Base-by-base conservation (phyloP, 2,797 vertebrate genomes). In the Oreortyx pictus region DNA sequence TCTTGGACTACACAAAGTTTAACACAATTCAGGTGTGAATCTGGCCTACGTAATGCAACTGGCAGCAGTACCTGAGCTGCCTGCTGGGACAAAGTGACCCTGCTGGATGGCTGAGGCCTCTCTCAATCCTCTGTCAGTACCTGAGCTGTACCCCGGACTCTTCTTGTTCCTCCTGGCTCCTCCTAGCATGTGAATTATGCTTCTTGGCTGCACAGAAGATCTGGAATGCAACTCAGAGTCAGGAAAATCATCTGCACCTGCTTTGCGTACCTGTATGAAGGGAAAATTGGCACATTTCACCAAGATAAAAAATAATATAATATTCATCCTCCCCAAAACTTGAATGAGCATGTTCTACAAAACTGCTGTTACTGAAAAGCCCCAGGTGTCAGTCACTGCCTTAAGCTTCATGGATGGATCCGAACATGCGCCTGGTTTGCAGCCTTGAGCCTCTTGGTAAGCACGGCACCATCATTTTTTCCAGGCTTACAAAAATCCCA, bases 121-220 rank as follows among this genome's bases (percentile, higher is more conserved):
- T 27, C 27, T 41, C 25, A 35, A 29, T 7, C 17, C 17, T 5
- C 7, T 37, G 5, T 11, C 25, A 57, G 25, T 24, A 15, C 31
- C 10, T 6, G 18, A 25, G 3, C 11, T 62, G 24, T 41, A 62
- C 27, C 11, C 14, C 16, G 31, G 16, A 19, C 37, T 31, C 15
- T 8, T 56, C 31, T 37, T 57, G 31, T 31, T 57, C 54, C 11
- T n/a, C 31, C 15, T 50, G 37, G 18, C 49, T 50, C 44, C 16
- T 71, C 25, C 9, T 1, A 1, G 6, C 10, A 6, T 24, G 18
- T 1, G 0, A 22, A 10, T 8, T 33, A 15, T 23, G 19, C 10
- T 13, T 9, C 47, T 33, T 22, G 29, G 15, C 29, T 47, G 19
- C 19, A 31, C 1, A 0, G 79, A 37, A 33, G 25, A 61, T 56